Evolutionary conservation across 2,797 vertebrate species (phyloP), one percentile per base, ranked within the genome.

Genomic region (Clamator glandarius): DNA sequence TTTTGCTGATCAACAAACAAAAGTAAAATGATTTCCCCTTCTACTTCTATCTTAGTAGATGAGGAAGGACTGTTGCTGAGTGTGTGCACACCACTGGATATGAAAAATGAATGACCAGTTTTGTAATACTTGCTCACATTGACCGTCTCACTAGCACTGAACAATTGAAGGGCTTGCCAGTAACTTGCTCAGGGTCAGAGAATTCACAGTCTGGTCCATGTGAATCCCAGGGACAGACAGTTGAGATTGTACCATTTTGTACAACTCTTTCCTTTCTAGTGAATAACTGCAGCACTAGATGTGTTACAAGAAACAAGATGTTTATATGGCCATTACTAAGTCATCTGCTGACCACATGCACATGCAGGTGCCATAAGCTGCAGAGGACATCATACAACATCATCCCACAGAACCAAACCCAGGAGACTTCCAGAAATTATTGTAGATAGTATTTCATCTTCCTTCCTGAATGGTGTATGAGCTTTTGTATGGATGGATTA

Each of bases 401-500:
- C 35, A 29, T 91, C 42, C 54, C 28, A 9, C 28, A 74, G 48
- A 74, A 93, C 31, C 25, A 70, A 73, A 48, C 6, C 11, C 52
- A 58, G 39, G 68, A 62, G 73, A 39, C 3, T 74, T 86, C 13
- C 74, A 86, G 55, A 44, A 54, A 11, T 36, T 66, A 25, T 20
- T 25, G 42, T 59, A 84, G 55, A 26, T 85, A 59, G 62, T 57
- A 57, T 61, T 87, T 87, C 28, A 4, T 72, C 78, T 84, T 78
- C 50, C 12, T 83, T 6, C 24, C 58, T 54, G 80, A 51, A 14
- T 2, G 0, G 16, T 0, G 0, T 31, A 28, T 28, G 54, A 54
- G 13, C 6, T 31, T 61, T 92, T 73, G 15, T 72, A 57, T 2
- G 6, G 33, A 64, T n/a, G 41, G 68, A 83, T 88, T 79, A 42